phyloP scores from a whole-genome alignment of 2,113 vertebrate genomes.

The Glareola pratincola region DNA sequence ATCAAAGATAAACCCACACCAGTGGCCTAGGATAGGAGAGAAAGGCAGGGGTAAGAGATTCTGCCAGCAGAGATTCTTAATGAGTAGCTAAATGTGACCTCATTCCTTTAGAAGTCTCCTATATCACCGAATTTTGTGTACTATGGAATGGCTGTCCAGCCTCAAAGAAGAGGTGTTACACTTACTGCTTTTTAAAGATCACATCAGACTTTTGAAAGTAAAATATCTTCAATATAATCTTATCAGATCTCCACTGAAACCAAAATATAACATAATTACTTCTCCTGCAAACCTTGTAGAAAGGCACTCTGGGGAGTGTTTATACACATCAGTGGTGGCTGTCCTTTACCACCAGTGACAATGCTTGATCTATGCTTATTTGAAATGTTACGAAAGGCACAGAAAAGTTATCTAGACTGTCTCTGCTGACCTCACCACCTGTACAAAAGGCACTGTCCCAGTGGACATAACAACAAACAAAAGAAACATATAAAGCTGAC shows the following conservation, averaged over 20 bases:
- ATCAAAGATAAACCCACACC: background rate
- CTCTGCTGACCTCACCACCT: slow-evolving; percentile 1
- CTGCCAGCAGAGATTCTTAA: background rate
- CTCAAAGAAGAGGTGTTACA: background rate
- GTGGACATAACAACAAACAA: background rate
- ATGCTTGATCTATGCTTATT: slow-evolving; percentile 34
- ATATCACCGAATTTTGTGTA: background rate
- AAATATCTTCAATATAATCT: slow-evolving; percentile 42
- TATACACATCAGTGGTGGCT: slow-evolving; percentile 15
- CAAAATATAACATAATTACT: slow-evolving; percentile 46
- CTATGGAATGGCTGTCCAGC: background rate
- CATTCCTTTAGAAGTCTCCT: background rate
- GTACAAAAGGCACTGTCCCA: background rate
- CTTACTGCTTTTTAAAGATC: slow-evolving; percentile 29
- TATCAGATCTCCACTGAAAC: slow-evolving; percentile 49
- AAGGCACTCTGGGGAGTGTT: slow-evolving; percentile 20
- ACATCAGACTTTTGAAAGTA: slow-evolving; percentile 17
- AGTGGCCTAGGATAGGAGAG: background rate
- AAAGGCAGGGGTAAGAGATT: background rate
- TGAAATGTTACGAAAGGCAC: background rate
- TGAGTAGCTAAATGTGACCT: background rate
- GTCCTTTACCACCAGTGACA: slow-evolving; percentile 47
- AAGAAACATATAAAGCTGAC: background rate
- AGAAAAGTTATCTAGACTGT: slow-evolving; percentile 17
- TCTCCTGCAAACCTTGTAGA: slow-evolving; percentile 41